phyloP scores from a whole-genome alignment of 2,888 invertebrate species.

The Mythimna albipuncta region DNA sequence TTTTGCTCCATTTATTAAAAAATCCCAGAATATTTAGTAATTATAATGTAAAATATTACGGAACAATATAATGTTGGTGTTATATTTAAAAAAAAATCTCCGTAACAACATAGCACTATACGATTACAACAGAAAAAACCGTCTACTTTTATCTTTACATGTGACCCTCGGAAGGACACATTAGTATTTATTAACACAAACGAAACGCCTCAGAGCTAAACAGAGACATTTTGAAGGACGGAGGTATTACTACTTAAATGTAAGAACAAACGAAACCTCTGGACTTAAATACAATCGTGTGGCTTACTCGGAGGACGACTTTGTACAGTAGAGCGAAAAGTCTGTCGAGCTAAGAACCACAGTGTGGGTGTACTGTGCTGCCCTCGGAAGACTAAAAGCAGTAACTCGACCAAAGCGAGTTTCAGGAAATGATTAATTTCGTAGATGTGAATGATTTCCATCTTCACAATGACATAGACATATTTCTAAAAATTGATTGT shows the following conservation, averaged over 20 bases:
- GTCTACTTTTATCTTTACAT: not conserved
- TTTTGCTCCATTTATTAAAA: too few species aligned
- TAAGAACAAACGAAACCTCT: not conserved
- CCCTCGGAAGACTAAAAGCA: too few species aligned
- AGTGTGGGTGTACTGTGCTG: not conserved
- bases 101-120: too few species aligned
- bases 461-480: too few species aligned
- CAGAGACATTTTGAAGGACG: not conserved
- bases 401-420: too few species aligned
- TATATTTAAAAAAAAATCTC: too few species aligned
- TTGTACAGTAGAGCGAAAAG: constrained; percentile 7
- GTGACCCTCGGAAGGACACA: not conserved
- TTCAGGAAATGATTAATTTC: too few species aligned
- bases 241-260: not conserved
- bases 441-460: too few species aligned
- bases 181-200: not conserved
- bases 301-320: not conserved
- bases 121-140: not conserved
- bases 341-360: not conserved
- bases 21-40: too few species aligned
- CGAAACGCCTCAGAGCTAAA: not conserved
- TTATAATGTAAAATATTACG: not conserved
- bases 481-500: too few species aligned
- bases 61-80: not conserved
- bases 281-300: not conserved